Evolutionary conservation across 2,113 vertebrate species (phyloP), one percentile per base, ranked within the genome.

Genomic region (Phaethornis superciliosus): DNA sequence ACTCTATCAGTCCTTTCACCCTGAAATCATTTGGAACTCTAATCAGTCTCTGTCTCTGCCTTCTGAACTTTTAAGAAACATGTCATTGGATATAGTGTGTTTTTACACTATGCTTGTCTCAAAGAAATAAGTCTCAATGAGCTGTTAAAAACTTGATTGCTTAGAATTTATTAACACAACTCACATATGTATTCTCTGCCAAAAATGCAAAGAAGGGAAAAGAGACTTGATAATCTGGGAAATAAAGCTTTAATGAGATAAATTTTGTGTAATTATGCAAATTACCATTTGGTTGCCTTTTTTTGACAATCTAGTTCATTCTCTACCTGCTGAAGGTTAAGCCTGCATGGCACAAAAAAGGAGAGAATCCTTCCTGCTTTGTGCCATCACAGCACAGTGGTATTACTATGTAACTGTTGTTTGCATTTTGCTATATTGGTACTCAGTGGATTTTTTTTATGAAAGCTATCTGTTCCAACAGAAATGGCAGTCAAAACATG

Each of bases 201-300:
- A 88, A 92, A 94, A 76, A 89, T 47, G 52, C 59, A 89, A 90
- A 71, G 16, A 33, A 62, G 22, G 11, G 13, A 69, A 69, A 71
- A 37, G 30, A 77, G 63, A 37, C 51, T 91, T 95, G 65, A 75
- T 89, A 85, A 85, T 95, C 52, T 79, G 62, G 35, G 37, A 56
- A 81, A 46, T 60, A 76, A 54, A 0, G 5, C 20, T 94, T 92
- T 94, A 85, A 83, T 93, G 72, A 92, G 56, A 88, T 44, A 74
- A 72, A 63, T 89, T 94, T 72, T 70, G 40, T 85, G 37, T 89
- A 90, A 96, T 93, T 67, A 92, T 87, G 63, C 46, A 78, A 86
- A 91, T 95, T 42, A 49, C 12, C 49, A 49, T 62, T 91, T 93
- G 71, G 28, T 46, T 82, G 20, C 21, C 21, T 69, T 21, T 51